phyloP scores from a whole-genome alignment of 1,140 invertebrate species.

The Drosophila malerkotliana region DNA sequence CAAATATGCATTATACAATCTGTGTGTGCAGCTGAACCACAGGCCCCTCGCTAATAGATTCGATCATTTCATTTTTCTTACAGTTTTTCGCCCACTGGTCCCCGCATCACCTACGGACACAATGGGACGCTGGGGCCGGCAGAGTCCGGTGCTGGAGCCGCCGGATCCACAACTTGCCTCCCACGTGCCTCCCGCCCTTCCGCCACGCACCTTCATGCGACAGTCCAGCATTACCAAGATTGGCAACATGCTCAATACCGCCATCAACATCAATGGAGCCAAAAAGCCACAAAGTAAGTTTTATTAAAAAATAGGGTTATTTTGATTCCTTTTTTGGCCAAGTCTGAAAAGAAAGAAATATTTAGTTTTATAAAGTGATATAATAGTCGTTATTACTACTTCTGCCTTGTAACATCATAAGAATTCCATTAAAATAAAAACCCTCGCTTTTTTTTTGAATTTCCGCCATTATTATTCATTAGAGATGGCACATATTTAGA shows the following conservation, averaged over 20 bases:
- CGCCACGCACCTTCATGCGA: conserved; percentile 86
- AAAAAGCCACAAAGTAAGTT: conserved; percentile 82
- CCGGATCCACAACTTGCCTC: conserved; percentile 62
- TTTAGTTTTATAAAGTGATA: no score
- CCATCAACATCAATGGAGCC: conserved; percentile 85
- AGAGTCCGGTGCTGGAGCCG: conserved; percentile 74
- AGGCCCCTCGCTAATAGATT: conserved; percentile 63
- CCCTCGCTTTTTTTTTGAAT: conserved; percentile 29
- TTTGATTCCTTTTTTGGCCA: no score
- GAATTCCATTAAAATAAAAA: no score
- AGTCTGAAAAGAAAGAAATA: no score
- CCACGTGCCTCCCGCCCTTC: conserved; percentile 59
- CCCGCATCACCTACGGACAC: conserved; percentile 1
- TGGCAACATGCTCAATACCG: conserved; percentile 88
- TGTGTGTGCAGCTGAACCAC: conserved; percentile 41
- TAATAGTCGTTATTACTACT: no score
- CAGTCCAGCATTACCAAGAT: conserved; percentile 88
- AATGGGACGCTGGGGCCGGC: conserved; percentile 81
- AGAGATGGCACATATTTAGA: background rate
- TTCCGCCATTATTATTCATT: conserved; percentile 14
- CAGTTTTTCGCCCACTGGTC: conserved; percentile 27
- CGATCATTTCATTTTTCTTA: conserved; percentile 64
- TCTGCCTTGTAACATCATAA: no score
- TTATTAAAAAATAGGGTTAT: background rate
- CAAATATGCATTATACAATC: conserved; percentile 72